Conservation (phyloP, 2,888 invertebrate genomes). For the Oxyteleia sp. region DNA sequence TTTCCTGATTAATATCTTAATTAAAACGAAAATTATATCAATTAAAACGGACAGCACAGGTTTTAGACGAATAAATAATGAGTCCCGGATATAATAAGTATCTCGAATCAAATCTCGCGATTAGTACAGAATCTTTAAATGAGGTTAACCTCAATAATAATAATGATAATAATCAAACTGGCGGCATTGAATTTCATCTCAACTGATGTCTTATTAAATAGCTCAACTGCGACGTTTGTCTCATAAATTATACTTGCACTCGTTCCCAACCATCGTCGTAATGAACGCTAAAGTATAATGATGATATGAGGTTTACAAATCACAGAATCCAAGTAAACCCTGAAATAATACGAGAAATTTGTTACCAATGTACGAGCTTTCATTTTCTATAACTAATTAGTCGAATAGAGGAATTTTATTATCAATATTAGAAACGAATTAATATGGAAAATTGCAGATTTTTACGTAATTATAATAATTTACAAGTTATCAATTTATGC, state of each 20-base stretch:
- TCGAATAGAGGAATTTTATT: too few relatives aligned
- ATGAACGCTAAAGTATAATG: slow-evolving; percentile 38
- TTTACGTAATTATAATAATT: too few relatives aligned
- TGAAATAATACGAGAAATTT: too few relatives aligned
- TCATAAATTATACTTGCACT: slow-evolving; percentile 45
- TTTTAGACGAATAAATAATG: neutral
- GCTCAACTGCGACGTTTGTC: slow-evolving; percentile 43
- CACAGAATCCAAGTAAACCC: slow-evolving; percentile 14
- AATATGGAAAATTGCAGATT: too few relatives aligned
- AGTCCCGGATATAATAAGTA: neutral
- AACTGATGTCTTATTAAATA: slow-evolving; percentile 43
- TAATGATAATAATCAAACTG: neutral
- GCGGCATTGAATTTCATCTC: slow-evolving; percentile 27
- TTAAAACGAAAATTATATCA: too few relatives aligned
- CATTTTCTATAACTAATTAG: too few relatives aligned
- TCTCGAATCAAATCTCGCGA: slow-evolving; percentile 9
- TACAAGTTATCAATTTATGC: too few relatives aligned
- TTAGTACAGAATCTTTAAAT: slow-evolving; percentile 29
- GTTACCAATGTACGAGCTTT: too few relatives aligned
- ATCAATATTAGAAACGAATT: too few relatives aligned
- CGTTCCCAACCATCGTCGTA: slow-evolving; percentile 24
- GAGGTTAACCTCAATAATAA: slow-evolving; percentile 28
- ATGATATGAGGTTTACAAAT: slow-evolving; percentile 37
- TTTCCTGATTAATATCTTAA: too few relatives aligned
- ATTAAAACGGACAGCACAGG: too few relatives aligned